Evolutionary conservation across 2,797 vertebrate species (phyloP).

Genomic region (Loris lydekkerianus): DNA sequence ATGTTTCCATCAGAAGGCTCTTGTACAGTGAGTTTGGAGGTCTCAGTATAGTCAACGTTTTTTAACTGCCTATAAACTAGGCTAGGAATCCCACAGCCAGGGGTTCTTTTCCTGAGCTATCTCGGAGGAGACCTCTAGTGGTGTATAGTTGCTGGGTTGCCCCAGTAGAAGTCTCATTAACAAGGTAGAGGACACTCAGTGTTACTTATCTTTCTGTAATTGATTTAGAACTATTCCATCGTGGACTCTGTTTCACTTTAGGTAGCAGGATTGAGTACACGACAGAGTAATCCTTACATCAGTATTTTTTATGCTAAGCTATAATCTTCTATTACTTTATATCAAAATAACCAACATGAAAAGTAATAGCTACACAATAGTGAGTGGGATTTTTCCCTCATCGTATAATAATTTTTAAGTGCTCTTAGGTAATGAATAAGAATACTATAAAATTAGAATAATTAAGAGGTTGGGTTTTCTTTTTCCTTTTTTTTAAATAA

Average conservation of each 20-base stretch:
- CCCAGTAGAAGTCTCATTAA: background rate
- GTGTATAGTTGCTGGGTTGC: conserved; percentile 2
- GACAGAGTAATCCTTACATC: background rate
- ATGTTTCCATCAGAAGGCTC: conserved; percentile 84
- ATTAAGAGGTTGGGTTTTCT: background rate
- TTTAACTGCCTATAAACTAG: conserved; percentile 23
- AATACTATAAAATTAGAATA: conserved; percentile 45
- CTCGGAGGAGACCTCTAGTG: conserved; percentile 54
- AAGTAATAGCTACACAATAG: background rate
- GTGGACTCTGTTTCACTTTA: background rate
- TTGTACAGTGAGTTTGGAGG: conserved; percentile 86
- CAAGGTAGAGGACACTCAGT: background rate
- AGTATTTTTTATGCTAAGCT: background rate
- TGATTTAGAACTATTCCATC: background rate
- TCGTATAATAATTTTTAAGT: background rate
- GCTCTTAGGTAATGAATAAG: background rate
- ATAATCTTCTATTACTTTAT: background rate
- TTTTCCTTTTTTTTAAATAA: background rate
- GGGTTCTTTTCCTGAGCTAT: background rate
- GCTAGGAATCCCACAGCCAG: conserved; percentile 1
- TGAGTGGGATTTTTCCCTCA: background rate
- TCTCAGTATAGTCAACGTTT: conserved; percentile 82
- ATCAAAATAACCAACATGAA: conserved; percentile 17
- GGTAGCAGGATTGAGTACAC: background rate
- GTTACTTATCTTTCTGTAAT: background rate